phyloP scores from a whole-genome alignment of 23 tunicate species.

The Ascidia mentula region DNA sequence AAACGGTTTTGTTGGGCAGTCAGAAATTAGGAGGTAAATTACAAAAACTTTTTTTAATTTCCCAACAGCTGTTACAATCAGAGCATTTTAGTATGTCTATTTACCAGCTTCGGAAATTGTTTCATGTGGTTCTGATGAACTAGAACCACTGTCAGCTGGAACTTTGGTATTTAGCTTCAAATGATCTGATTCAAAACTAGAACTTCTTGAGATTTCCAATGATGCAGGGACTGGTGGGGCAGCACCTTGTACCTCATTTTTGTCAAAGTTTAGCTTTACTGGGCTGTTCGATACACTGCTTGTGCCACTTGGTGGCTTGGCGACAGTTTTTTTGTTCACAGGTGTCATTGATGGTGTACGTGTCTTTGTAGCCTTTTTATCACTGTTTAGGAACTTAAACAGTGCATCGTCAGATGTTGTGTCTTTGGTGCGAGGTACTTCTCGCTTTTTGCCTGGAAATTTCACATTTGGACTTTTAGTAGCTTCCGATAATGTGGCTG shows the following conservation, averaged over 20 bases:
- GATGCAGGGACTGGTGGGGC: conserved; percentile 11
- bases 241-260: background rate
- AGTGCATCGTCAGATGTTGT: conserved; percentile 60
- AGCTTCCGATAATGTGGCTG: background rate
- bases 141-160: conserved; percentile 40
- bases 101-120: conserved; percentile 70
- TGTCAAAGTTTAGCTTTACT: background rate
- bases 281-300: conserved; percentile 6
- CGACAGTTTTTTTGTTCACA: background rate
- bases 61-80: too few relatives aligned
- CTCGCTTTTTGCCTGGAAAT: conserved; percentile 7
- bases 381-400: conserved; percentile 77
- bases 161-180: conserved; percentile 41
- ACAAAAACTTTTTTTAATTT: background rate
- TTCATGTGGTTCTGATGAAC: conserved; percentile 57
- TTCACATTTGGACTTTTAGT: background rate
- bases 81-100: too few relatives aligned
- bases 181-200: conserved; percentile 72
- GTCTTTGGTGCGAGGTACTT: background rate
- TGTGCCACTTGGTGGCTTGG: background rate
- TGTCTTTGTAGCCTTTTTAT: conserved; percentile 32
- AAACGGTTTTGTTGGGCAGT: too few relatives aligned
- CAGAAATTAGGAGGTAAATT: background rate
- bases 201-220: conserved; percentile 66
- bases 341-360: conserved; percentile 1